Evolutionary conservation across 2,888 invertebrate genomes (phyloP).

Genomic region (Pseudanteris insignis): DNA sequence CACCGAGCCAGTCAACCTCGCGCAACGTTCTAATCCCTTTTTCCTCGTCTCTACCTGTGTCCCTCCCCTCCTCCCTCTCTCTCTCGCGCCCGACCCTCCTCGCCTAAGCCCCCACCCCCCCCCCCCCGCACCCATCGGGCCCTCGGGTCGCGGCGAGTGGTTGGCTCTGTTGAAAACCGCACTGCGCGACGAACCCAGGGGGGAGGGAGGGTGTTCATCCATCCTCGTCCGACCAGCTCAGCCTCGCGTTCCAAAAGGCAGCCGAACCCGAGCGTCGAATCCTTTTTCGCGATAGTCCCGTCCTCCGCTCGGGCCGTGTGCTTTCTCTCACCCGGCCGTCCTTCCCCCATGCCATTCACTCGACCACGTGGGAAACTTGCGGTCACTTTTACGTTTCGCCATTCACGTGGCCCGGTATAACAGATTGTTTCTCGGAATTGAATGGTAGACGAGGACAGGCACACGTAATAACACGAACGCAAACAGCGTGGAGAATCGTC

Average conservation of each 20-base stretch:
- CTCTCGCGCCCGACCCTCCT: constrained; percentile 21
- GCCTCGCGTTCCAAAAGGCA: constrained; percentile 38
- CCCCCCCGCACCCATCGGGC: background rate
- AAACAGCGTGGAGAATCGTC: constrained; percentile 61
- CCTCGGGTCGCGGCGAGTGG: constrained; percentile 60
- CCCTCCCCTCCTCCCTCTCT: constrained; percentile 1
- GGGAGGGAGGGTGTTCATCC: too few species aligned
- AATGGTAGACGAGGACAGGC: constrained; percentile 42
- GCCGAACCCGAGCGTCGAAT: constrained; percentile 39
- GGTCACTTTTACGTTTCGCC: constrained; percentile 65
- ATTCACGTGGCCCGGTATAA: constrained; percentile 63
- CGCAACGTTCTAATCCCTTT: constrained; percentile 37
- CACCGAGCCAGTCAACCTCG: constrained; percentile 25
- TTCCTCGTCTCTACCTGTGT: constrained; percentile 13
- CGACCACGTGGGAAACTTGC: constrained; percentile 63
- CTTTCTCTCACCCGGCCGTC: constrained; percentile 44
- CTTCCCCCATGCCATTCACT: constrained; percentile 54
- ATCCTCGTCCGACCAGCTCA: constrained; percentile 37
- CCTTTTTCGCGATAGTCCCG: constrained; percentile 39
- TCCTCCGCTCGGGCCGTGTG: constrained; percentile 14
- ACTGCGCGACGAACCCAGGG: constrained; percentile 64
- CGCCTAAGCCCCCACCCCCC: constrained; percentile 3
- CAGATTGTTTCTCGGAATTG: constrained; percentile 65
- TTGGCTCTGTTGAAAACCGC: constrained; percentile 66
- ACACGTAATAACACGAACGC: constrained; percentile 42